phyloP scores from a whole-genome alignment of 2,888 invertebrate genomes.

The Syrista parreyssii region DNA sequence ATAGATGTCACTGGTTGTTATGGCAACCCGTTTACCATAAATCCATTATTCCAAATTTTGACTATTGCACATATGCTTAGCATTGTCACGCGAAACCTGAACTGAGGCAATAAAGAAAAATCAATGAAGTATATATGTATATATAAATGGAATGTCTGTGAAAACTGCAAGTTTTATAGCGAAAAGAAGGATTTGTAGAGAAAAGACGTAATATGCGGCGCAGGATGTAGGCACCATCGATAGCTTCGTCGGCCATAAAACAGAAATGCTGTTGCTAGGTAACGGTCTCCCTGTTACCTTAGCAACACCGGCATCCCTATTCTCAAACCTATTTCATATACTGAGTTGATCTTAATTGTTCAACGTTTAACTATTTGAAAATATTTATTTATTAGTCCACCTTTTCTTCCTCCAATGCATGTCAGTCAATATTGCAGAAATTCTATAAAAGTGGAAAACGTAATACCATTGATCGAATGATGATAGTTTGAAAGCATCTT shows the following conservation, averaged over 20 bases:
- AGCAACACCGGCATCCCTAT: constrained; percentile 41
- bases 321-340: constrained; percentile 8
- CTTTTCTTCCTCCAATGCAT: background rate
- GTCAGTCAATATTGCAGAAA: background rate
- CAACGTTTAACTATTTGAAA: background rate
- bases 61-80: background rate
- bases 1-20: constrained; percentile 21
- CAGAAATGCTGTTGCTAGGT: constrained; percentile 58
- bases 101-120: background rate
- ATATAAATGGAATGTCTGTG: background rate
- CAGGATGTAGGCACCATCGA: background rate
- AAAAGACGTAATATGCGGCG: background rate
- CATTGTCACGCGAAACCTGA: background rate
- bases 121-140: background rate
- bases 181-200: background rate
- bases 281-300: constrained; percentile 51
- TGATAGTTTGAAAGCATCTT: background rate
- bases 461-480: background rate
- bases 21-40: constrained; percentile 21
- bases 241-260: constrained; percentile 7
- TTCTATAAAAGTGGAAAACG: background rate
- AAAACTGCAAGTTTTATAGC: background rate
- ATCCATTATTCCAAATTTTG: background rate
- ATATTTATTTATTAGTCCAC: background rate
- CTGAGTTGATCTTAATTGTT: background rate